These are phyloP conservation scores for Girardinichthys multiradiatus DNA, from an alignment of 2,113 vertebrate species.

Conservation along the genomic window DNA sequence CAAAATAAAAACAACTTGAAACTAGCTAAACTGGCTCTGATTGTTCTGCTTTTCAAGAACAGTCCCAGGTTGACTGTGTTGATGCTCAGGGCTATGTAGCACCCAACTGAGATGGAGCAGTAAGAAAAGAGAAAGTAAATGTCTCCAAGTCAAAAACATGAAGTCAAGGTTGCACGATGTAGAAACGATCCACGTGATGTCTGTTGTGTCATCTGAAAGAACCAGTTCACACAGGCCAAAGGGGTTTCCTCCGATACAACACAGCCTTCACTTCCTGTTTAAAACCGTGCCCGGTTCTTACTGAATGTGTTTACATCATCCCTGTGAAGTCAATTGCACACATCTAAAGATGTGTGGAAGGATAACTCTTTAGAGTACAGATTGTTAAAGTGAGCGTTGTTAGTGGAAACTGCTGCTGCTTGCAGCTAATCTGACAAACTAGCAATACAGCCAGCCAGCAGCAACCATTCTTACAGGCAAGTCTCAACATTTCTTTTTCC, in stretches of 20 bases:
- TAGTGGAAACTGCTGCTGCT: background rate
- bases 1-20: too few species aligned
- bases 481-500: constrained; percentile 36
- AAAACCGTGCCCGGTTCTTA: background rate
- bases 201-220: constrained; percentile 24
- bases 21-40: too few species aligned
- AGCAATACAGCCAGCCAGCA: constrained; percentile 12
- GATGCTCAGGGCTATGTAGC: constrained; percentile 29
- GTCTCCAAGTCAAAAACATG: constrained; percentile 14
- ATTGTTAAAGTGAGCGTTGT: background rate
- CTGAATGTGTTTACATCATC: background rate
- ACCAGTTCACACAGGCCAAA: constrained; percentile 29
- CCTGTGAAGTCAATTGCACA: background rate
- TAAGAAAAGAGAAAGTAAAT: constrained; percentile 19
- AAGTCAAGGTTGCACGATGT: background rate
- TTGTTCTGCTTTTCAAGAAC: background rate
- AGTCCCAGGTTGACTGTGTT: constrained; percentile 9
- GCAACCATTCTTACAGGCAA: constrained; percentile 18
- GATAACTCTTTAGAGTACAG: background rate
- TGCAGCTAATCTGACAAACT: background rate
- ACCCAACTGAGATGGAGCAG: constrained; percentile 16
- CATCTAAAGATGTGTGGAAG: too few species aligned
- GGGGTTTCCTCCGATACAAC: constrained; percentile 47
- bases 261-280: constrained; percentile 49
- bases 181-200: constrained; percentile 36